These are phyloP conservation scores for Menidia menidia DNA, from an alignment of 2,797 vertebrate species.

Conservation along the genomic window DNA sequence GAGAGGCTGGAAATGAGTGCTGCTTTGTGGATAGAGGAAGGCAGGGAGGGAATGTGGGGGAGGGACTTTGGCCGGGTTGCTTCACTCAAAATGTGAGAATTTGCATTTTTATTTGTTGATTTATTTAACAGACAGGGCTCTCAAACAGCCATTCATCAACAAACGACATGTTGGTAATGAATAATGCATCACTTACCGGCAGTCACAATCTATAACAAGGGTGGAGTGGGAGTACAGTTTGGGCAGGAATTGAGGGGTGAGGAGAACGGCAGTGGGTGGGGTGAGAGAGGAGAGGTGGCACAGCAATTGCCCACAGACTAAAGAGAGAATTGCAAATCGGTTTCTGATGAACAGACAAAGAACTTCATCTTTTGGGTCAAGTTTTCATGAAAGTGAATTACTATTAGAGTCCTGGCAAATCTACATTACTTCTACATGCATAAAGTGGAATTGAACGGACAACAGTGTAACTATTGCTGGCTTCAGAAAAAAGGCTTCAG, in stretches of 20 bases:
- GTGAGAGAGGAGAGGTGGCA: slow-evolving; percentile 19
- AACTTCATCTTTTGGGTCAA: slow-evolving; percentile 86
- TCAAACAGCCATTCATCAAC: slow-evolving; percentile 99
- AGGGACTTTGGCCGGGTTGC: slow-evolving; percentile 80
- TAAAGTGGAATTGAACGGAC: slow-evolving; percentile 29
- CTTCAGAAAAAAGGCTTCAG: slow-evolving; percentile 8
- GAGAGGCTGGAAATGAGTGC: slow-evolving; percentile 59
- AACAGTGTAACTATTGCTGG: slow-evolving; percentile 8
- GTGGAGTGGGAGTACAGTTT: slow-evolving; percentile 79
- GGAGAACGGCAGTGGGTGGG: slow-evolving; percentile 6
- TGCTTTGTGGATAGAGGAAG: slow-evolving; percentile 68
- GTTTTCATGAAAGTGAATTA: slow-evolving; percentile 83
- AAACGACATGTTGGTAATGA: slow-evolving; percentile 96
- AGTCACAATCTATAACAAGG: slow-evolving; percentile 96
- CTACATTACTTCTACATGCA: slow-evolving; percentile 49
- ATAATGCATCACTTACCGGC: slow-evolving; percentile 98
- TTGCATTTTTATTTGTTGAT: slow-evolving; percentile 99
- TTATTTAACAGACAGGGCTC: slow-evolving; percentile 99
- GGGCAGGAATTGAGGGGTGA: slow-evolving; percentile 50
- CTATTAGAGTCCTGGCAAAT: slow-evolving; percentile 73
- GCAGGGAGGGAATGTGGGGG: slow-evolving; percentile 67
- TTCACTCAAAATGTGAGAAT: slow-evolving; percentile 96
- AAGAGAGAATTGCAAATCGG: slow-evolving; percentile 63
- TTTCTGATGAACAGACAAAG: slow-evolving; percentile 79
- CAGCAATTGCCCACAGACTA: slow-evolving; percentile 43